A percentile compares a stretch with the other conserved stretches of the same genome.
Evolutionary conservation across 1,140 invertebrate genomes (phyloP).

Genomic region (Drosophila trapezifrons): DNA sequence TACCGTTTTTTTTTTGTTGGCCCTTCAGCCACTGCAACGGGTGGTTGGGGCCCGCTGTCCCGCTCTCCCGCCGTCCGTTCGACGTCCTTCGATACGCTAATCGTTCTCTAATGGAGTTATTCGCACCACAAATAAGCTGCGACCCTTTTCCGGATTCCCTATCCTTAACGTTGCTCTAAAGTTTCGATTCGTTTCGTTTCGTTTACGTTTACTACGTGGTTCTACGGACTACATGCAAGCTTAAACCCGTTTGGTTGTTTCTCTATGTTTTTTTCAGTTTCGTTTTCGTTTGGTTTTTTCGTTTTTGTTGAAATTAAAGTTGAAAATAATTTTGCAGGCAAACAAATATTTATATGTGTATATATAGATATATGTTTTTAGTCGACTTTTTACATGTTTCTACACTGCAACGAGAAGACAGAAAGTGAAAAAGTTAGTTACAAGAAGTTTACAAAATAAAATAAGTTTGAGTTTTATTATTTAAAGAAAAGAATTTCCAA

Average conservation of each 20-base stretch:
- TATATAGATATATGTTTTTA: slow-evolving; percentile 68
- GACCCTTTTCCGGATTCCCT: slow-evolving; percentile 28
- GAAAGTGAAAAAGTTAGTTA: slow-evolving; percentile 13
- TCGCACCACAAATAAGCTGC: slow-evolving; percentile 72
- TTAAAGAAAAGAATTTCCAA: neutral
- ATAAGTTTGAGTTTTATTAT: neutral
- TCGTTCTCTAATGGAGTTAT: slow-evolving; percentile 79
- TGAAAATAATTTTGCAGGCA: slow-evolving; percentile 78
- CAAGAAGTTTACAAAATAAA: neutral
- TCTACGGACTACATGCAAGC: slow-evolving; percentile 50
- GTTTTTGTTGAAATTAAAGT: slow-evolving; percentile 73
- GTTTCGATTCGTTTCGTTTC: slow-evolving; percentile 42
- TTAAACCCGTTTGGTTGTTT: slow-evolving; percentile 57
- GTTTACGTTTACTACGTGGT: slow-evolving; percentile 30
- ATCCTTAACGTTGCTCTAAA: slow-evolving; percentile 28
- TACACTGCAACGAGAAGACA: slow-evolving; percentile 76
- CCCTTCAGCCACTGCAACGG: slow-evolving; percentile 51
- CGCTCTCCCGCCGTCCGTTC: slow-evolving; percentile 8
- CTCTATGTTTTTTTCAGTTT: slow-evolving; percentile 48
- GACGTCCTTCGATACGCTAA: slow-evolving; percentile 54
- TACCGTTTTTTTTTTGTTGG: slow-evolving; percentile 59
- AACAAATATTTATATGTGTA: slow-evolving; percentile 70
- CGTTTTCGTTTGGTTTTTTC: slow-evolving; percentile 37
- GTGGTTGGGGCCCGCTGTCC: slow-evolving; percentile 1
- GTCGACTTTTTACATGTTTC: slow-evolving; percentile 83